Evolutionary conservation across 2,888 invertebrate genomes (phyloP).

Genomic region (Arrhopalites spinosus): DNA sequence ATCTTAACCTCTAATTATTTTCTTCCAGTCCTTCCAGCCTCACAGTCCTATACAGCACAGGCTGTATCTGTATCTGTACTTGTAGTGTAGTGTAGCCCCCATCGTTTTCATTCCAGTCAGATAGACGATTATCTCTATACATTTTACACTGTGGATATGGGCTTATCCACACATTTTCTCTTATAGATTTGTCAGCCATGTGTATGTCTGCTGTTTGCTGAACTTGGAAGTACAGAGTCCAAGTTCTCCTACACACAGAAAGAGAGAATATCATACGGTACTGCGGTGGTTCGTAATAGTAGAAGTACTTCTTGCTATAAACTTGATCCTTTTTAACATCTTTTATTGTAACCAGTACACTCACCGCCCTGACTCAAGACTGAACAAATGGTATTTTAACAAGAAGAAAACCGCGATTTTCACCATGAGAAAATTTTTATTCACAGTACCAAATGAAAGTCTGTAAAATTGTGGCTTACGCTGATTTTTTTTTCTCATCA

Average conservation of each 20-base stretch:
- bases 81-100: no score
- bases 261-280: neutral
- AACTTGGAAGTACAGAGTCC: no score
- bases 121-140: conserved; percentile 12
- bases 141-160: neutral
- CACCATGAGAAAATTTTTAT: neutral
- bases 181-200: neutral
- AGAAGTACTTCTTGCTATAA: neutral
- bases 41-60: neutral
- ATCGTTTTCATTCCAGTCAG: conserved; percentile 31
- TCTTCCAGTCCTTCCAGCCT: conserved; percentile 35
- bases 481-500: neutral
- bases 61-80: neutral
- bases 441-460: neutral
- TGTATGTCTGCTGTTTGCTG: no score
- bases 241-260: neutral
- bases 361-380: neutral
- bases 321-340: conserved; percentile 30
- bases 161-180: neutral
- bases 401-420: conserved; percentile 9
- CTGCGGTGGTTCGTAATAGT: neutral
- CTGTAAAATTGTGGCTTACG: neutral
- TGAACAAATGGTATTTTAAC: neutral
- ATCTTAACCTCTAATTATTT: conserved; percentile 40
- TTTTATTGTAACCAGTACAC: conserved; percentile 18